These are phyloP conservation scores for Cydia strobilella DNA, from an alignment of 1,140 invertebrate genomes.

Conservation along the genomic window DNA sequence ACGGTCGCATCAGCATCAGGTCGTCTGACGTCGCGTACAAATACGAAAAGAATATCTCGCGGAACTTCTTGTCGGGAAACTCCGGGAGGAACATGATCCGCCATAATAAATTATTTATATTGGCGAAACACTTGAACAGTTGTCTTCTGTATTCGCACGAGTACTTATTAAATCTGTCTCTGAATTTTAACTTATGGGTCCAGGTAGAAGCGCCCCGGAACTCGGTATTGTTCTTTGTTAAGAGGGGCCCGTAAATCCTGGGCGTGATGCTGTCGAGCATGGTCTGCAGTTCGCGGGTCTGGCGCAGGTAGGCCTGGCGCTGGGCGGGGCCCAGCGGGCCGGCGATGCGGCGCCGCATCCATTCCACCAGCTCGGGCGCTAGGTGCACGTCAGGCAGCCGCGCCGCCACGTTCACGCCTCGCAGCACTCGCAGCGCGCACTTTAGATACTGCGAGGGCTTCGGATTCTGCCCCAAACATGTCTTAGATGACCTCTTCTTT, in stretches of 20 bases:
- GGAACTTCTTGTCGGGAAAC: conserved; percentile 67
- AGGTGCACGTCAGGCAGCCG: conserved; percentile 65
- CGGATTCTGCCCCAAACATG: conserved; percentile 63
- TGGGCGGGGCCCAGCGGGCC: conserved; percentile 50
- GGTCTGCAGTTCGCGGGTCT: conserved; percentile 57
- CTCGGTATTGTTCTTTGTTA: conserved; percentile 45
- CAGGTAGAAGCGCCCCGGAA: conserved; percentile 56
- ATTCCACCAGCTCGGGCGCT: conserved; percentile 65
- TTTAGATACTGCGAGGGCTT: conserved; percentile 58
- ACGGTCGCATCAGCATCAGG: conserved; percentile 65
- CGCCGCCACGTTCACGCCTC: conserved; percentile 60
- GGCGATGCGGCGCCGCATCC: conserved; percentile 67
- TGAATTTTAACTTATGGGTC: conserved; percentile 58
- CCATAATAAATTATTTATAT: conserved; percentile 66
- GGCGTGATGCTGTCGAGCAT: conserved; percentile 47
- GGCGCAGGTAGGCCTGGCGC: conserved; percentile 50
- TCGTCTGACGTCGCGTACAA: conserved; percentile 57
- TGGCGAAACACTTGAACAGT: conserved; percentile 58
- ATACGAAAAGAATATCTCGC: conserved; percentile 73
- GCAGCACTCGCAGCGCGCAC: conserved; percentile 60
- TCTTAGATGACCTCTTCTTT: conserved; percentile 47
- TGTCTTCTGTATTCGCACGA: conserved; percentile 56
- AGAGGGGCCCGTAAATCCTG: conserved; percentile 56
- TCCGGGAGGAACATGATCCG: conserved; percentile 65
- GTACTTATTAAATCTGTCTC: conserved; percentile 58